phyloP scores from a whole-genome alignment of 1,140 invertebrate species.

The Drosophila kepulauana region DNA sequence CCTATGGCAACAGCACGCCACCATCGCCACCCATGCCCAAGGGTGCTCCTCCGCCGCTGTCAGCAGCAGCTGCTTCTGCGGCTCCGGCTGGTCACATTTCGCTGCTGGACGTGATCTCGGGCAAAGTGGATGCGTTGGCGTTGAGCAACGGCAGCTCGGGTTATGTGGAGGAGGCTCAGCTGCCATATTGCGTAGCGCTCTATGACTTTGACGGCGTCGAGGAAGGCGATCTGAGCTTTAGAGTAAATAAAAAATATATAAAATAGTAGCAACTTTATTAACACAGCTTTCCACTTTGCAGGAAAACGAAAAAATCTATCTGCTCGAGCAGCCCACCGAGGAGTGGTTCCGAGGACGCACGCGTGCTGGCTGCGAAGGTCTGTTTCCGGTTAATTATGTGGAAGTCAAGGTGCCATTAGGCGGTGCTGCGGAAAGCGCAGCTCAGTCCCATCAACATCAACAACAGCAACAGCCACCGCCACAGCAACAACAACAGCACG shows the following conservation, averaged over 20 bases:
- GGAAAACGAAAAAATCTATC: conserved; percentile 89
- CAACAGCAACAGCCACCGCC: conserved; percentile 54
- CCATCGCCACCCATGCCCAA: conserved; percentile 92
- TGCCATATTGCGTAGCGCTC: conserved; percentile 90
- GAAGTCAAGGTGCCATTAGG: conserved; percentile 90
- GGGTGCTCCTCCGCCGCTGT: conserved; percentile 90
- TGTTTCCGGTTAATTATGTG: conserved; percentile 93
- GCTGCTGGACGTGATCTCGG: conserved; percentile 77
- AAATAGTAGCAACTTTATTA: neutral
- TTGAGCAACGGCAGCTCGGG: conserved; percentile 57
- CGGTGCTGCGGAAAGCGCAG: conserved; percentile 47
- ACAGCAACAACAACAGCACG: conserved; percentile 29
- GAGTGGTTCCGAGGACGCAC: conserved; percentile 92
- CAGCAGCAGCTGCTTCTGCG: conserved; percentile 69
- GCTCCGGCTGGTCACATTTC: conserved; percentile 73
- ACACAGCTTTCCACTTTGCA: conserved; percentile 78
- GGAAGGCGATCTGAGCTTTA: conserved; percentile 90
- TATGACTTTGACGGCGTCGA: conserved; percentile 91
- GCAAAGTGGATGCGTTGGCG: conserved; percentile 75
- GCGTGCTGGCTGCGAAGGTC: conserved; percentile 88
- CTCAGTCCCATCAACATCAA: conserved; percentile 33
- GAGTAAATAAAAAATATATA: conserved; percentile 86
- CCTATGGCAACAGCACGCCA: conserved; percentile 57
- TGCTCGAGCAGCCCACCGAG: conserved; percentile 89
- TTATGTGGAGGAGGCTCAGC: conserved; percentile 59